Evolutionary conservation across 2,797 vertebrate genomes (phyloP), one percentile per base, ranked within the genome.

Genomic region (Propithecus perrieri): DNA sequence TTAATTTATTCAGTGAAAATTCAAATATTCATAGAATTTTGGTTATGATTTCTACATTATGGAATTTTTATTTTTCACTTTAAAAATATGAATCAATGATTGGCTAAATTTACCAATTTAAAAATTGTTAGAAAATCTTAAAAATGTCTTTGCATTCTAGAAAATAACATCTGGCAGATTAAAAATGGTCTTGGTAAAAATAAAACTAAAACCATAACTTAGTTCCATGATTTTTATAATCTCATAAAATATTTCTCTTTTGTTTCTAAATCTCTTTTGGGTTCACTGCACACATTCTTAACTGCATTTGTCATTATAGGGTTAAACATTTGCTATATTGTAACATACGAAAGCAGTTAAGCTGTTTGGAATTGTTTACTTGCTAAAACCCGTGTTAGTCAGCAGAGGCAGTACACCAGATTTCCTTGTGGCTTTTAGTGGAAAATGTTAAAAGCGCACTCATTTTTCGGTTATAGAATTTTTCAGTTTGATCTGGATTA

Each of bases 341-440:
- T 96, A 95, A 97, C 98, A 98, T 98, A 97, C 85, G 98, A 98
- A 98, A 98, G 89, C 96, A 97, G 98, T 99, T 98, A 98, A 93
- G 97, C 94, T 50, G 87, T 96, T 97, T 98, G 98, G 97, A 97
- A 97, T 98, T 99, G 98, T 99, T 99, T 98, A 98, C 97, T 97
- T 98, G 97, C 95, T 94, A n/a, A 98, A 97, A 95, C 98, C 95
- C 81, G 84, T 98, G 98, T 98, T 98, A 98, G 97, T 98, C 98
- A 98, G 98, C 98, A 98, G 97, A 97, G 98, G 98, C 97, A 98
- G 98, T 94, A 96, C 97, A 98, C 97, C 97, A 98, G 96, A 98
- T 98, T 98, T 98, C 98, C 98, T 97, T 98, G 99, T 33, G 98
- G 98, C 97, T 99, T 98, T 98, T 98, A 61, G 98, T 98, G 99